Evolutionary conservation across 2,888 invertebrate species (phyloP), one percentile per base, ranked within the genome.

Genomic region (Coelopa pilipes): DNA sequence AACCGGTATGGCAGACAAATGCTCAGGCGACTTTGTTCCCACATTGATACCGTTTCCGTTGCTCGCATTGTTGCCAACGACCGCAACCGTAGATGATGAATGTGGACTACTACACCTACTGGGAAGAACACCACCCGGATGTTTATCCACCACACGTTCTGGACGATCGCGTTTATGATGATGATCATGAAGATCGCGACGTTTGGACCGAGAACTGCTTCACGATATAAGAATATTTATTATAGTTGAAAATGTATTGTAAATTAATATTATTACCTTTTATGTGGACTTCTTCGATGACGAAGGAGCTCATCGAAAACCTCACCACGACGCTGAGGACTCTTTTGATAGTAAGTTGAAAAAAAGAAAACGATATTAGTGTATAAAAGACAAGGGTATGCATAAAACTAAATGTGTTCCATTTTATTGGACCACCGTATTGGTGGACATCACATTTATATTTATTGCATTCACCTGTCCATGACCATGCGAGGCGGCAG

Each of bases 251-350:
- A 73, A n/a, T 34, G 47, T 46, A 53, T 10, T 12, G 21, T 5
- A 68, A 45, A 55, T 71, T 12, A 49, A 46, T n/a, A 66, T 57
- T 63, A 73, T 78, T 71, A 86, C 87, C 82, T 86, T 70, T 87
- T 87, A 70, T 87, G 85, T 21, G 87, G 87, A 79, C 87, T 87
- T 69, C 87, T 84, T 11, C 87, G 86, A 80, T 87, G 86, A 73
- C 87, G 86, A 55, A 83, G 73, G 62, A 86, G 76, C 34, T 87
- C 87, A 59, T 87, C 87, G 63, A 82, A 87, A 12, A 85, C 83
- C 77, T 87, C 87, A 57, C 80, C 82, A 72, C 86, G 84, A 4
- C 86, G 82, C 74, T 87, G 87, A 3, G 87, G 85, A 78, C 86
- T 87, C 87, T 87, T 74, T 10, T 4, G 55, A 66, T 63, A n/a